Evolutionary conservation across 2,797 vertebrate species (phyloP).

Genomic region (Gallinago nigripennis): DNA sequence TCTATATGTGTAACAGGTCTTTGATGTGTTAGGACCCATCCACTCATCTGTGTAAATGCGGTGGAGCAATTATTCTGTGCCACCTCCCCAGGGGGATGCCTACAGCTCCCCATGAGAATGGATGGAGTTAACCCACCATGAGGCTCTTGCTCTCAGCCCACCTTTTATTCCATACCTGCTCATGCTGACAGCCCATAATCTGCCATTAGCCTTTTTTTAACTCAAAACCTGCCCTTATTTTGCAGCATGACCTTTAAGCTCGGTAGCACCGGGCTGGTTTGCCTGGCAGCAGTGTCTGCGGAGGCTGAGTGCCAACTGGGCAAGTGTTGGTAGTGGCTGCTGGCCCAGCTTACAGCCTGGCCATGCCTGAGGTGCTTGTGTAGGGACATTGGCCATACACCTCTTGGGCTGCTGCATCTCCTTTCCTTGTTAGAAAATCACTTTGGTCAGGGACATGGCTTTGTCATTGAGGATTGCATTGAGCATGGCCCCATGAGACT

Average conservation of each 20-base stretch:
- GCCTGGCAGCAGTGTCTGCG: not conserved
- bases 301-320: not conserved
- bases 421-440: not conserved
- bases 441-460: not conserved
- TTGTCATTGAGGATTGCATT: not conserved
- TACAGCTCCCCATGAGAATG: not conserved
- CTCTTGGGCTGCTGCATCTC: not conserved
- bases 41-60: not conserved
- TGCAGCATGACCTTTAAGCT: not conserved
- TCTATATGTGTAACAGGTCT: not conserved
- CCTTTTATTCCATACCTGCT: not conserved
- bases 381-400: fast-evolving
- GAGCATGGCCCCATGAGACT: not conserved
- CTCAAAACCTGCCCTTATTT: not conserved
- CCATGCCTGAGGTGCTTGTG: fast-evolving
- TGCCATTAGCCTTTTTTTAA: not conserved
- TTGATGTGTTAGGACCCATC: not conserved
- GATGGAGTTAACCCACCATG: not conserved
- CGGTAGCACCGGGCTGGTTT: not conserved
- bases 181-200: not conserved
- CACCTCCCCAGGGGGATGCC: not conserved
- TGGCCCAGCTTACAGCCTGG: fast-evolving
- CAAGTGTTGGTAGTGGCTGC: not conserved
- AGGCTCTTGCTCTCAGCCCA: not conserved
- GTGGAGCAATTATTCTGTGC: not conserved